A percentile compares a stretch with the other conserved stretches of the same genome.
These are phyloP conservation scores for Drosophila tani DNA, from an alignment of 1,140 invertebrate species.

Conservation along the genomic window DNA sequence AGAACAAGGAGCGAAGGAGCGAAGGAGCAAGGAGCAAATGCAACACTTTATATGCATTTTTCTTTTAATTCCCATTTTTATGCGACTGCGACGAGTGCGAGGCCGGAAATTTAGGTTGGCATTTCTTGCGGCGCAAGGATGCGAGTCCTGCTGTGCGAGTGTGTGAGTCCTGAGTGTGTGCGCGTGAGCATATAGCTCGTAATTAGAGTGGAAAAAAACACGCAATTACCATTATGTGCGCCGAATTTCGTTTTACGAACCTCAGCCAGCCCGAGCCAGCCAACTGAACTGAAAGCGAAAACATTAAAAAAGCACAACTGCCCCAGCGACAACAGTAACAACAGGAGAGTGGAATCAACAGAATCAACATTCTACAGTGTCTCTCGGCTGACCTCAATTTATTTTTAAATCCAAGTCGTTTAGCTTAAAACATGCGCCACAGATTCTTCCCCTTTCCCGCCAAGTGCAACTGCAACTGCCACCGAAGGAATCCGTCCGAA, in stretches of 20 bases:
- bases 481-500: slow-evolving; percentile 9
- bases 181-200: slow-evolving; percentile 67
- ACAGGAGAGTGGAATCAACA: slow-evolving; percentile 22
- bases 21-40: slow-evolving; percentile 57
- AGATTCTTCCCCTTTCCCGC: slow-evolving; percentile 19
- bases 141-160: slow-evolving; percentile 22
- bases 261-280: slow-evolving; percentile 11
- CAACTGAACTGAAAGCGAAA: slow-evolving; percentile 55
- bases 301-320: slow-evolving; percentile 17
- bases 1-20: slow-evolving; percentile 18
- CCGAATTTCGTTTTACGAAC: slow-evolving; percentile 80
- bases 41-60: slow-evolving; percentile 83
- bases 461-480: slow-evolving; percentile 14
- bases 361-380: slow-evolving; percentile 53
- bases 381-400: slow-evolving; percentile 73
- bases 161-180: slow-evolving; percentile 1
- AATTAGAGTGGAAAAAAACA: slow-evolving; percentile 81
- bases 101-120: slow-evolving; percentile 75
- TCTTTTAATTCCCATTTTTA: slow-evolving; percentile 81
- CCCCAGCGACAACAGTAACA: slow-evolving; percentile 15
- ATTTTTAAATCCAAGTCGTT: slow-evolving; percentile 79
- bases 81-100: slow-evolving; percentile 49
- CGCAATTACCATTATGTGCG: slow-evolving; percentile 81
- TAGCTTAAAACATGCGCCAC: slow-evolving; percentile 75
- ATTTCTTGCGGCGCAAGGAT: slow-evolving; percentile 63